Base-by-base conservation (phyloP, 2,888 invertebrate genomes). In the Cremastinae sp. region DNA sequence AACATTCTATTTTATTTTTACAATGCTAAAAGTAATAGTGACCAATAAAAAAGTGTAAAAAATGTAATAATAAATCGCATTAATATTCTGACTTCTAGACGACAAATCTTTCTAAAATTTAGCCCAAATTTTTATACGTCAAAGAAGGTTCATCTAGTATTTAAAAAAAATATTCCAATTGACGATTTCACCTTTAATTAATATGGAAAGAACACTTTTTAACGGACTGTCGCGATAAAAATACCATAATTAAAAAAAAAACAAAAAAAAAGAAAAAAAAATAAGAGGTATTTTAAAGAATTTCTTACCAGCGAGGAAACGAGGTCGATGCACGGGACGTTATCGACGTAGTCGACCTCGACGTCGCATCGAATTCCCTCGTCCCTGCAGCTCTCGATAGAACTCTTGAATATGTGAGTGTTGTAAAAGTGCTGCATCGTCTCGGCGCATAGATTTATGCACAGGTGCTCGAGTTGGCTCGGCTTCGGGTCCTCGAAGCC, bases 391-490 rank as follows among this genome's bases (percentile, higher is more conserved):
- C 97, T 96, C 91, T 98, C 97, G 79, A 96, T 95, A 81, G 96
- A 95, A 18, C 96, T 96, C 90, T 97, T 97, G 91, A 98, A 98
- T 83, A 98, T 97, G 90, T 98, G 97, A 65, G 97, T 98, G 90
- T 97, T 98, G 92, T 98, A 98, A 90, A 97, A 98, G 90, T 98
- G 98, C 90, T 98, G 98, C 96, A 98, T 97, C 36, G 97, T 97
- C 91, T 98, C 98, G 0, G 98, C 97, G 90, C 97, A 97, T 77
- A 98, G 91, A 91, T 98, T 98, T 84, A 97, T 97, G 91, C 98
- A 98, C 74, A 98, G 91, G 89, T 98, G 98, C 90, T 98, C 98
- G 82, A 98, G 91, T 81, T 96, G 96, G 84, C 96, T 95, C 0
- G 96, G 96, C 90, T 95, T 95, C 34, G 96, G 96, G 88, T 97